Percentiles rank a stretch among this genome's conserved stretches.
phyloP scores from a whole-genome alignment of 1,140 invertebrate species.

The Zophobas atratus region DNA sequence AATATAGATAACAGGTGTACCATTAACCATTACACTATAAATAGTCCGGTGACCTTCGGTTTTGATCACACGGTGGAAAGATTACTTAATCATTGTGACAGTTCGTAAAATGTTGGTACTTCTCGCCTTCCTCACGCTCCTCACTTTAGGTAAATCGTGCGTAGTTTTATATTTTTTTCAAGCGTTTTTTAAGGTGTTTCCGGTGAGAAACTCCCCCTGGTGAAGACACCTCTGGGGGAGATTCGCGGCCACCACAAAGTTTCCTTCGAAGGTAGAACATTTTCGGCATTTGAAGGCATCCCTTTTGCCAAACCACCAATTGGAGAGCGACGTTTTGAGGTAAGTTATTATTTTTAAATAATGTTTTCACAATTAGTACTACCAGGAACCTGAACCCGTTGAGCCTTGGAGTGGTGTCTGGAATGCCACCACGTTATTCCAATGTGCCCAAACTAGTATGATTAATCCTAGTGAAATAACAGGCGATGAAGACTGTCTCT shows the following conservation, averaged over 20 bases:
- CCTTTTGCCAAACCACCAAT: slow-evolving; percentile 75
- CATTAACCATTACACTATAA: no score
- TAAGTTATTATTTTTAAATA: slow-evolving; percentile 1
- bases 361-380: background rate
- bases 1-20: no score
- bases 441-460: slow-evolving; percentile 36
- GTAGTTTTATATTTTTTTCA: no score
- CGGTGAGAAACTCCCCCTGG: no score
- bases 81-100: no score
- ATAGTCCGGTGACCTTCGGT: no score
- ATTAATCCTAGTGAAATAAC: background rate
- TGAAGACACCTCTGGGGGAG: background rate
- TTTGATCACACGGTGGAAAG: no score
- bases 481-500: slow-evolving; percentile 73
- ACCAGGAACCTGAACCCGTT: slow-evolving; percentile 47
- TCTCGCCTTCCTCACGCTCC: no score
- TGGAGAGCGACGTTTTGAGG: slow-evolving; percentile 72
- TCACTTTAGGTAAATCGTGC: no score
- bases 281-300: slow-evolving; percentile 74
- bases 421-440: slow-evolving; percentile 41
- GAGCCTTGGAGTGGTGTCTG: slow-evolving; percentile 54
- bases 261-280: slow-evolving; percentile 64
- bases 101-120: no score
- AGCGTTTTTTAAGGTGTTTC: no score
- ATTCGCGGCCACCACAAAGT: slow-evolving; percentile 13